Conservation (phyloP, 2,797 vertebrate genomes). For the Hozukius guyotensis region DNA sequence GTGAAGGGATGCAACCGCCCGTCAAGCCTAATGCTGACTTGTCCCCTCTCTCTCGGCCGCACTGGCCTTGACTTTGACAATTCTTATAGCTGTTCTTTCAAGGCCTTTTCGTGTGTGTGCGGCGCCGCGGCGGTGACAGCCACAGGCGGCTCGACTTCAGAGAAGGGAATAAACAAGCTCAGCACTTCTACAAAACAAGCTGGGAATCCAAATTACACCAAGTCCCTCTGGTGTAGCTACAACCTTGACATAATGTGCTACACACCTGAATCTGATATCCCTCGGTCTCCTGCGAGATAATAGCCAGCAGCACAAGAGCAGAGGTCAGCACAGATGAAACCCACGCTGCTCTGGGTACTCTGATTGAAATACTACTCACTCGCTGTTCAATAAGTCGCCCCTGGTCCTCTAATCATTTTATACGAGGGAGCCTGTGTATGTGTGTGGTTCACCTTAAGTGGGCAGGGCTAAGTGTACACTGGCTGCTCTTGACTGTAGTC, state of each 20-base stretch:
- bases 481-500: conserved; percentile 44
- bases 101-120: conserved; percentile 1
- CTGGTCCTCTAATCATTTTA: not conserved
- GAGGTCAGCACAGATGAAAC: conserved; percentile 53
- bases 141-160: conserved; percentile 19
- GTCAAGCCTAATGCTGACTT: conserved; percentile 43
- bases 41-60: conserved; percentile 8
- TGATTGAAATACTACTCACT: conserved; percentile 37
- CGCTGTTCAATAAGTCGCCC: conserved; percentile 5
- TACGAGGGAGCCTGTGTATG: not conserved
- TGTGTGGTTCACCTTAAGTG: conserved; percentile 27
- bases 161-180: conserved; percentile 38
- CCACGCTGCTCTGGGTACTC: conserved; percentile 27
- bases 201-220: conserved; percentile 47
- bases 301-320: conserved; percentile 30
- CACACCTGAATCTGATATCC: conserved; percentile 64
- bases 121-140: not conserved
- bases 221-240: conserved; percentile 58
- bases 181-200: conserved; percentile 58
- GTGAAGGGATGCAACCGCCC: conserved; percentile 53
- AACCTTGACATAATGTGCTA: conserved; percentile 72
- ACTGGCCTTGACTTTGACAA: conserved; percentile 31
- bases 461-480: conserved; percentile 23
- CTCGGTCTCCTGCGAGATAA: conserved; percentile 25
- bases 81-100: conserved; percentile 17